A percentile compares a stretch with the other conserved stretches of the same genome.
phyloP scores from a whole-genome alignment of 2,888 invertebrate species.

The Acanthosepion esculentum region DNA sequence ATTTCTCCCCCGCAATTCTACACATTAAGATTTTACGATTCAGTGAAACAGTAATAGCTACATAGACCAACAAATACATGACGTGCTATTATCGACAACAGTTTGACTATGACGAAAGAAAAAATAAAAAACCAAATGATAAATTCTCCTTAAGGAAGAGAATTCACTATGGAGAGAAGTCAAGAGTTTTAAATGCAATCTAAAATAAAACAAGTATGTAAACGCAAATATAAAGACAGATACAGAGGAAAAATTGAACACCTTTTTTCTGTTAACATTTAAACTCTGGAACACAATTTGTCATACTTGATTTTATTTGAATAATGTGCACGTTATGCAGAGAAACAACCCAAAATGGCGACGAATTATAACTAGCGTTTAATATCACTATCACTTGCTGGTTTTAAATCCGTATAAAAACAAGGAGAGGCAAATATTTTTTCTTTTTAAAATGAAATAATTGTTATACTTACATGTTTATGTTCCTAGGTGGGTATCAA shows the following conservation, averaged over 20 bases:
- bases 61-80: neutral
- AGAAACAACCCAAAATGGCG: too few relatives aligned
- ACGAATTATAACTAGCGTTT: too few relatives aligned
- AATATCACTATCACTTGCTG: neutral
- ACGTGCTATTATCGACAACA: neutral
- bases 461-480: conserved; percentile 39
- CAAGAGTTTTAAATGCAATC: neutral
- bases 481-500: neutral
- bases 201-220: neutral
- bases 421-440: neutral
- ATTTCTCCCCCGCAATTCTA: neutral
- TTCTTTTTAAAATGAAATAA: neutral
- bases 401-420: neutral
- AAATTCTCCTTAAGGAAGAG: neutral
- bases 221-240: neutral
- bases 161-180: neutral
- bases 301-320: neutral
- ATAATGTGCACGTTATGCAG: too few relatives aligned
- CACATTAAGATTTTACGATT: neutral
- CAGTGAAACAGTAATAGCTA: neutral
- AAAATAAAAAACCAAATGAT: neutral
- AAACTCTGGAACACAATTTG: neutral
- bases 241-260: neutral
- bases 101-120: neutral
- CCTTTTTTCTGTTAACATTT: neutral